phyloP scores from a whole-genome alignment of 2,113 vertebrate species.

The Peromyscus californicus region DNA sequence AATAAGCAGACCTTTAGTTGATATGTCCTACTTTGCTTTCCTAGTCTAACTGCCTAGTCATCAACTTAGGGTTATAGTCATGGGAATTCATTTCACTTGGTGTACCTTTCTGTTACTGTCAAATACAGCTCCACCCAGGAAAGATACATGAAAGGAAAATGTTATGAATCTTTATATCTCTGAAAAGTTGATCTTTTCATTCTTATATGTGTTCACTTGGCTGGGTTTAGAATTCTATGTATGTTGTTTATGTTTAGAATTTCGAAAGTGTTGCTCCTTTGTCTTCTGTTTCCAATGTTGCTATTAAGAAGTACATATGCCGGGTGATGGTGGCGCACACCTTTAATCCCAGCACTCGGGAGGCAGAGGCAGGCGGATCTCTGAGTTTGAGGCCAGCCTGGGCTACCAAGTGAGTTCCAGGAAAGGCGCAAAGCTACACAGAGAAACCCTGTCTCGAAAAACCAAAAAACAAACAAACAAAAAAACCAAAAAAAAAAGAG shows the following conservation, averaged over 20 bases:
- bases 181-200: neutral
- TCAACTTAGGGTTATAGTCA: neutral
- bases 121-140: conserved; percentile 28
- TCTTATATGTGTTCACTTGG: conserved; percentile 13
- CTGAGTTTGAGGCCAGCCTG: too few relatives aligned
- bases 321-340: too few relatives aligned
- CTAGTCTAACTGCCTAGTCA: neutral
- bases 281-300: conserved; percentile 46
- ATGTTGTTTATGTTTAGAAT: conserved; percentile 30
- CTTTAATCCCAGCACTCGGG: too few relatives aligned
- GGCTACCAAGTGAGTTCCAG: too few relatives aligned
- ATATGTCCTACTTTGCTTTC: conserved; percentile 42
- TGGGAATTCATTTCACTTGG: conserved; percentile 19
- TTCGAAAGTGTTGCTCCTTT: conserved; percentile 25
- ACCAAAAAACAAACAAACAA: too few relatives aligned
- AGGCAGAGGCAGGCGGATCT: too few relatives aligned
- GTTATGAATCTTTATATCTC: conserved; percentile 33
- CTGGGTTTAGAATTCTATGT: conserved; percentile 45
- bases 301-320: conserved; percentile 15
- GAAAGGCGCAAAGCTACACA: too few relatives aligned
- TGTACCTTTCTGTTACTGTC: conserved; percentile 41
- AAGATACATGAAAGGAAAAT: conserved; percentile 26
- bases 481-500: too few relatives aligned
- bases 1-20: conserved; percentile 49
- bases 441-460: too few relatives aligned